Evolutionary conservation across 2,113 vertebrate species (phyloP), one percentile per base, ranked within the genome.

Genomic region (Turdus rufiventris): DNA sequence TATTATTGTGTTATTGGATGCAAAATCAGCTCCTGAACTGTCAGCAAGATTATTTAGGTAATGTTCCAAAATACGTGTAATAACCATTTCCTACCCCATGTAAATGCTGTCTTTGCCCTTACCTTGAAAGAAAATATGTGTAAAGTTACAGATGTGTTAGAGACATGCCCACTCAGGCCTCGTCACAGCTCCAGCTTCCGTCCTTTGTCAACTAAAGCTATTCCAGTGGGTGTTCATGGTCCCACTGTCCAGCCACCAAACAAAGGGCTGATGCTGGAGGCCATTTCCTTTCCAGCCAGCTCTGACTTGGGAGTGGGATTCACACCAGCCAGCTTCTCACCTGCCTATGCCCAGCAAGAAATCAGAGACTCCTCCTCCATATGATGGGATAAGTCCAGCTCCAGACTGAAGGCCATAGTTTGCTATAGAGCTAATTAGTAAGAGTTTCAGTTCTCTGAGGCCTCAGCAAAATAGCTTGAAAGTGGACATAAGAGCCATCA

Each of bases 281-380:
- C 18, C 45, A 6, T 42, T 71, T 66, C 36, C 29, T 60, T 71
- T 63, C 34, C 77, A 85, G 18, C 13, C 51, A 62, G 45, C 47
- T 73, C 45, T 80, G 42, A 14, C n/a, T 24, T 77, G 26, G 20
- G 36, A 5, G 4, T 77, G 29, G 31, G 20, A 79, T 76, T 80
- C 75, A 60, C 50, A 36, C 14, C 47, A 76, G 28, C 28, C 54
- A 38, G 16, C 21, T 87, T 81, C 66, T 78, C 84, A 82, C 18
- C 43, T 72, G 28, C 8, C 13, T 2, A 1, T 50, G 50, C 8
- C 12, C 38, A 85, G 62, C 0, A 0, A 74, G 48, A 57, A 76
- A 21, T 18, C 62, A 76, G 29, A 71, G 21, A 14, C 17, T 42
- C 16, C 57, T 82, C 16, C 26, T 72, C 33, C n/a, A 4, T 12